These are phyloP conservation scores for Taenioides sp. DNA, from an alignment of 2,797 vertebrate species.

Conservation along the genomic window DNA sequence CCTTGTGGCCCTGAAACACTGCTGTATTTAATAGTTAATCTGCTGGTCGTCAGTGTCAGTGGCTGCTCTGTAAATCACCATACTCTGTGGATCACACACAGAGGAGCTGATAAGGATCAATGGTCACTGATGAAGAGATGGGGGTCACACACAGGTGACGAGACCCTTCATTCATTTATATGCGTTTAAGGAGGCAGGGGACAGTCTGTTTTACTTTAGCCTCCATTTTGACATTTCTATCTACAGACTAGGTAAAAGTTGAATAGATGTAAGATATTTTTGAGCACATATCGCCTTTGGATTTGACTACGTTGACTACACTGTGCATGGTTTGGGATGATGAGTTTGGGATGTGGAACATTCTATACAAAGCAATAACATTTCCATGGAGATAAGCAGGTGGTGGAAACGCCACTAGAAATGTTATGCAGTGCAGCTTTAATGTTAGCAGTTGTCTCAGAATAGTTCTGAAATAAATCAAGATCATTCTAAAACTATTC, in stretches of 20 bases:
- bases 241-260: neutral
- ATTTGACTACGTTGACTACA: neutral
- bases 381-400: no score
- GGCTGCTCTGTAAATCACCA: conserved; percentile 44
- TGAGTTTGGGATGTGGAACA: no score
- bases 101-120: conserved; percentile 55
- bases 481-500: neutral
- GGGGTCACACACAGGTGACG: conserved; percentile 63
- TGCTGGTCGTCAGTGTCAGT: conserved; percentile 44
- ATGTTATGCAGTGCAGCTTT: no score
- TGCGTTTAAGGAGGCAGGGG: conserved; percentile 9
- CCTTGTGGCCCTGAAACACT: conserved; percentile 33
- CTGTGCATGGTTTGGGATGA: no score
- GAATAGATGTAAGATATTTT: neutral
- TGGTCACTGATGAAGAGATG: conserved; percentile 31
- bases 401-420: no score
- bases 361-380: no score
- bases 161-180: conserved; percentile 31
- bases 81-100: conserved; percentile 13
- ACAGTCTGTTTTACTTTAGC: conserved; percentile 7
- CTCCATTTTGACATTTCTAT: conserved; percentile 7
- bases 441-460: no score
- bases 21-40: conserved; percentile 51
- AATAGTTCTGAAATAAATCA: no score
- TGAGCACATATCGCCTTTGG: neutral